Conservation (phyloP, 2,113 vertebrate species). For the Marmota monax region DNA sequence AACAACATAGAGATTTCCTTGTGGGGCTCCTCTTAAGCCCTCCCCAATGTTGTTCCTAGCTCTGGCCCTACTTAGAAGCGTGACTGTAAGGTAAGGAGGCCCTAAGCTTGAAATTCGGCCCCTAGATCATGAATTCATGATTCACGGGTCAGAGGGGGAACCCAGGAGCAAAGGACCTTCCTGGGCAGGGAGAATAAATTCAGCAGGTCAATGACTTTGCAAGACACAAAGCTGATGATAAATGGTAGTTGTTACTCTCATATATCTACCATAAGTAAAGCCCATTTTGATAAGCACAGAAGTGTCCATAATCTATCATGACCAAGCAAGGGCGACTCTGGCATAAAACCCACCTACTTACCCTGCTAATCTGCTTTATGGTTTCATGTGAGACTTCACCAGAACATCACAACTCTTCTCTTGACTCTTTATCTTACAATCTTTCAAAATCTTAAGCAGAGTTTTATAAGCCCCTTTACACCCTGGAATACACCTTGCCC, state of each 20-base stretch:
- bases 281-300: not conserved
- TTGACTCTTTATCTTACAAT: not conserved
- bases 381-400: not conserved
- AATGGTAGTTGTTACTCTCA: not conserved
- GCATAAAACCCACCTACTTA: not conserved
- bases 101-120: not conserved
- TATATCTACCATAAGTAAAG: not conserved
- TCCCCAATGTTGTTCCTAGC: no score
- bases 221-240: not conserved
- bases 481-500: not conserved
- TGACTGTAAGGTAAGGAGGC: not conserved
- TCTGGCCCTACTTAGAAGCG: not conserved
- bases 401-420: not conserved
- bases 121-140: not conserved
- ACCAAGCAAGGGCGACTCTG: not conserved
- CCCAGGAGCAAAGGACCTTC: not conserved
- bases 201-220: not conserved
- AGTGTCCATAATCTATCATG: not conserved
- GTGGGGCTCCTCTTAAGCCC: not conserved
- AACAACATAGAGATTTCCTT: not conserved
- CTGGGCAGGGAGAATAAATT: not conserved
- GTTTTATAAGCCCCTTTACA: not conserved
- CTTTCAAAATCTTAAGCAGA: constrained; percentile 33
- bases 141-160: not conserved
- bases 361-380: not conserved